phyloP scores from a whole-genome alignment of 2,888 invertebrate genomes.

The Hoplodrina blanda region DNA sequence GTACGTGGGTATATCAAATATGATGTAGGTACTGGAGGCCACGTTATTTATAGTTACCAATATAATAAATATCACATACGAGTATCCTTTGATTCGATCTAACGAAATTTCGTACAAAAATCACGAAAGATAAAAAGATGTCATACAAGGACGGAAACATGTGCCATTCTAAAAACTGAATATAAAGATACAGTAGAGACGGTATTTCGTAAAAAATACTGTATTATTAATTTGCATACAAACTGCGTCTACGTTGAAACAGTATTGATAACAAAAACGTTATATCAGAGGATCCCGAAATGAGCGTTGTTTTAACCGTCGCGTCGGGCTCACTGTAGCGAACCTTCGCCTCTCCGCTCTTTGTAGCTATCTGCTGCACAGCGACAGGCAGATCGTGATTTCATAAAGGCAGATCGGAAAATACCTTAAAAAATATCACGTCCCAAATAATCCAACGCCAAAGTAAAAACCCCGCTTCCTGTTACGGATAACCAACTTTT shows the following conservation, averaged over 20 bases:
- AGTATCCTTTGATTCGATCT: slow-evolving; percentile 20
- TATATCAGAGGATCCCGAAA: slow-evolving; percentile 15
- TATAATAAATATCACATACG: slow-evolving; percentile 17
- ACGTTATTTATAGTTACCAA: slow-evolving; percentile 33
- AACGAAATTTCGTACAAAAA: slow-evolving; percentile 26
- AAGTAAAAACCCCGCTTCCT: slow-evolving; percentile 25
- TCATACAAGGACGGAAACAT: slow-evolving; percentile 5
- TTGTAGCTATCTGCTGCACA: slow-evolving; percentile 30
- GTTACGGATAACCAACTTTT: slow-evolving; percentile 21
- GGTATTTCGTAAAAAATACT: slow-evolving; percentile 14
- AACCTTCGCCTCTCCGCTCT: slow-evolving; percentile 14
- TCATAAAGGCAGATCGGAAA: slow-evolving; percentile 34
- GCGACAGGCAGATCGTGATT: slow-evolving; percentile 27
- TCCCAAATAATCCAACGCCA: slow-evolving; percentile 10
- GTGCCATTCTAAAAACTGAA: background rate
- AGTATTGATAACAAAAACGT: slow-evolving; percentile 47
- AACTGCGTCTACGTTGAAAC: slow-evolving; percentile 21
- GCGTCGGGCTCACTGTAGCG: slow-evolving; percentile 13
- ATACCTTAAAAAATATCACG: slow-evolving; percentile 17
- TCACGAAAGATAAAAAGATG: slow-evolving; percentile 32
- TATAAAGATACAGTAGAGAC: slow-evolving; percentile 7
- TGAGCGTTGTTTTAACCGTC: slow-evolving; percentile 22
- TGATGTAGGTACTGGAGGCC: background rate
- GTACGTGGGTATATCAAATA: background rate
- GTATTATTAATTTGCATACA: slow-evolving; percentile 29